phyloP scores from a whole-genome alignment of 1,140 invertebrate genomes.

The Calycopis cecrops region DNA sequence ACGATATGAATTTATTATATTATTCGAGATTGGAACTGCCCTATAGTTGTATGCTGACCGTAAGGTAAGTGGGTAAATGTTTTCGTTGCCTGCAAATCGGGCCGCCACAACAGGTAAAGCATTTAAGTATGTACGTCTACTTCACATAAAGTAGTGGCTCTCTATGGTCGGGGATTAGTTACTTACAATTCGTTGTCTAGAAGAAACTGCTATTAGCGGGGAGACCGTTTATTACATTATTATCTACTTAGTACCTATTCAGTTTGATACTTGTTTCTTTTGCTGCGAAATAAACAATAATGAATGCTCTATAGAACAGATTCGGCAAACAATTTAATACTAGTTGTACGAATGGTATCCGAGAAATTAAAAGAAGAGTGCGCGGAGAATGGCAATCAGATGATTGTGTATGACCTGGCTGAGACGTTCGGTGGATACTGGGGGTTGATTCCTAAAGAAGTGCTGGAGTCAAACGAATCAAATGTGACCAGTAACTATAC shows the following conservation, averaged over 20 bases:
- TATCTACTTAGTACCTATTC: too few species aligned
- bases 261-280: too few species aligned
- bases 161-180: too few species aligned
- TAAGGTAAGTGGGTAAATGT: constrained; percentile 42
- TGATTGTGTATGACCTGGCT: constrained; percentile 50
- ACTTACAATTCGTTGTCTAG: too few species aligned
- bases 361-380: constrained; percentile 34
- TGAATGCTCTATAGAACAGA: constrained; percentile 41
- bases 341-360: constrained; percentile 44
- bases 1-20: constrained; percentile 45
- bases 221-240: too few species aligned
- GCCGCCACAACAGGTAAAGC: too few species aligned
- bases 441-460: constrained; percentile 37
- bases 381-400: constrained; percentile 30
- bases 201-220: too few species aligned
- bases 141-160: too few species aligned
- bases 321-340: constrained; percentile 49
- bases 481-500: constrained; percentile 40
- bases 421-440: constrained; percentile 61
- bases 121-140: too few species aligned
- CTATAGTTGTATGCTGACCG: constrained; percentile 54
- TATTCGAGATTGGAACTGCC: constrained; percentile 49
- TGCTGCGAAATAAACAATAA: too few species aligned
- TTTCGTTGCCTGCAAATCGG: too few species aligned
- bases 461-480: constrained; percentile 22